A percentile compares a stretch with the other conserved stretches of the same genome.
These are phyloP conservation scores for Penaeus japonicus DNA, from an alignment of 1,140 invertebrate genomes.

Conservation along the genomic window DNA sequence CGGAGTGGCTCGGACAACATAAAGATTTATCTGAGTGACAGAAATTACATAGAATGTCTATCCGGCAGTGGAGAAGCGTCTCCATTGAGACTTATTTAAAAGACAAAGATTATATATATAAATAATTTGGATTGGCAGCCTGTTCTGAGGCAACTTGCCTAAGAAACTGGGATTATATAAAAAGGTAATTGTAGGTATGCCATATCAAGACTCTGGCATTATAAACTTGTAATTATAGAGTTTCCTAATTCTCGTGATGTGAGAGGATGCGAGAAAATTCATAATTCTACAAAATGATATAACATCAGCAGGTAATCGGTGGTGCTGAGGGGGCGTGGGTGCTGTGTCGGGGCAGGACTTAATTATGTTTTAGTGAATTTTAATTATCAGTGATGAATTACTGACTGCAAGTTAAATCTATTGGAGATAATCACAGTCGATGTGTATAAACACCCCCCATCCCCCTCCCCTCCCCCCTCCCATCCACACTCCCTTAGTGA, in stretches of 20 bases:
- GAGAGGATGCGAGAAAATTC: slow-evolving; percentile 28
- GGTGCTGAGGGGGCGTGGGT: background rate
- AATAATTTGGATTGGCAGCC: slow-evolving; percentile 32
- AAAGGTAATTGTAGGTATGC: slow-evolving; percentile 45
- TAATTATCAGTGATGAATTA: slow-evolving; percentile 6
- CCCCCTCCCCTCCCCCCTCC: too few species aligned
- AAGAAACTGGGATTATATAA: slow-evolving; percentile 23
- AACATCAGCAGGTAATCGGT: slow-evolving; percentile 27
- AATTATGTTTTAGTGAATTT: background rate
- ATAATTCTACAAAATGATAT: slow-evolving; percentile 48
- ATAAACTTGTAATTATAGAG: slow-evolving; percentile 52
- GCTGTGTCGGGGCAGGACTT: background rate
- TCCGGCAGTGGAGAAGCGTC: slow-evolving; percentile 23
- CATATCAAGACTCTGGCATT: slow-evolving; percentile 42
- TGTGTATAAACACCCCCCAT: background rate
- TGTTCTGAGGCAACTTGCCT: slow-evolving; percentile 10
- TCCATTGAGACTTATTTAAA: slow-evolving; percentile 43
- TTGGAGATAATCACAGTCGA: background rate
- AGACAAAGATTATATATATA: slow-evolving; percentile 50
- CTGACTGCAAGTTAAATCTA: background rate
- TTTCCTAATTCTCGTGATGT: slow-evolving; percentile 2
- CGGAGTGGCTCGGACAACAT: background rate
- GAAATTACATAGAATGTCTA: slow-evolving; percentile 24
- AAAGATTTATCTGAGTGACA: slow-evolving; percentile 37
- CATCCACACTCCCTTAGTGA: too few species aligned